These are phyloP conservation scores for Lepus americanus DNA, from an alignment of 2,113 vertebrate species.

Conservation along the genomic window DNA sequence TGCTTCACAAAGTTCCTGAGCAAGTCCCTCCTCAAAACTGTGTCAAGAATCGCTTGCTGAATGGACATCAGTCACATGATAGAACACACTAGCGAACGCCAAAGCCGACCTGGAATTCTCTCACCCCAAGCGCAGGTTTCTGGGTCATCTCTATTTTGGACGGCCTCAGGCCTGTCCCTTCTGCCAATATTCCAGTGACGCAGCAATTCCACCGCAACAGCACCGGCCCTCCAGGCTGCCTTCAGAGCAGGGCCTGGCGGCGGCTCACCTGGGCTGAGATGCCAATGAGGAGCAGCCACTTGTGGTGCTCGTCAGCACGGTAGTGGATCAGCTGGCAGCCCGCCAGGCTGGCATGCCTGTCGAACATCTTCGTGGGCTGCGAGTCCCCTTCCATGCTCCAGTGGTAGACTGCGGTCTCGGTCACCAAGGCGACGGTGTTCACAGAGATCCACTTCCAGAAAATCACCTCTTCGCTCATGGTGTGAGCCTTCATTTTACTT, in stretches of 20 bases:
- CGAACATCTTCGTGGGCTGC: constrained; percentile 94
- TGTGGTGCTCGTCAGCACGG: constrained; percentile 94
- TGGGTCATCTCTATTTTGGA: neutral
- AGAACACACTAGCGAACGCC: neutral
- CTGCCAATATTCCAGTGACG: neutral
- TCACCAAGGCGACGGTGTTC: constrained; percentile 95
- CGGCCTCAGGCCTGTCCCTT: neutral
- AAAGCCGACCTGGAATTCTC: neutral
- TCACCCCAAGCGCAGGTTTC: neutral
- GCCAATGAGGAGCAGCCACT: constrained; percentile 95
- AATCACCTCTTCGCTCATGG: constrained; percentile 95
- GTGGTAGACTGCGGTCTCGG: constrained; percentile 93
- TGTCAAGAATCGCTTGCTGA: neutral
- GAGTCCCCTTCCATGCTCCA: constrained; percentile 98
- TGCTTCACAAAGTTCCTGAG: neutral
- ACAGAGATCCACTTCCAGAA: constrained; percentile 98
- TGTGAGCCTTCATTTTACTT: constrained; percentile 96
- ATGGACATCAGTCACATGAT: neutral
- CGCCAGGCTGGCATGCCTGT: constrained; percentile 93
- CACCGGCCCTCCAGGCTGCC: neutral
- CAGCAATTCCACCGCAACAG: neutral
- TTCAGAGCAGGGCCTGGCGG: neutral
- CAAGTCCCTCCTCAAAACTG: constrained; percentile 17
- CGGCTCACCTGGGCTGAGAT: constrained; percentile 94
- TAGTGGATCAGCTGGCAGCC: constrained; percentile 97